Evolutionary conservation across 2,113 vertebrate species (phyloP).

Genomic region (Manacus vitellinus): DNA sequence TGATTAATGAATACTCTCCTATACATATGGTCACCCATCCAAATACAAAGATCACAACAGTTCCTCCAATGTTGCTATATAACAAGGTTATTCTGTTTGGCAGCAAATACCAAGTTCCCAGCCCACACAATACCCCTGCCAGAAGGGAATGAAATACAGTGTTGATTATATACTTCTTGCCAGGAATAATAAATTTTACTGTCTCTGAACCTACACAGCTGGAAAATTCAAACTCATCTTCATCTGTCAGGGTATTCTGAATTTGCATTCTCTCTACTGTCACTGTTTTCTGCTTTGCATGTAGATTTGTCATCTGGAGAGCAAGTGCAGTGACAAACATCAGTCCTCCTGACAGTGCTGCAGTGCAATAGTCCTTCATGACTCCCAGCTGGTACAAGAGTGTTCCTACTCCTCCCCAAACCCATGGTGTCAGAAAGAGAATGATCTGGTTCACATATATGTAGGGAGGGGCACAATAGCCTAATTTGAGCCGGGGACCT

Average conservation of each 20-base stretch:
- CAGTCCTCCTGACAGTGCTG: conserved; percentile 85
- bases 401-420: conserved; percentile 89
- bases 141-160: conserved; percentile 86
- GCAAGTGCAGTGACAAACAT: conserved; percentile 85
- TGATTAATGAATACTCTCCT: conserved; percentile 91
- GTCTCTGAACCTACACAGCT: conserved; percentile 91
- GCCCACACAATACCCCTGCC: conserved; percentile 88
- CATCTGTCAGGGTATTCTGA: conserved; percentile 87
- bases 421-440: conserved; percentile 93
- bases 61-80: conserved; percentile 81
- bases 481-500: conserved; percentile 90
- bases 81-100: conserved; percentile 85
- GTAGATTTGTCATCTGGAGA: conserved; percentile 84
- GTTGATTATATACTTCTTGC: conserved; percentile 90
- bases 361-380: conserved; percentile 82
- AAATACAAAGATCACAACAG: conserved; percentile 84
- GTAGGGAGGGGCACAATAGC: conserved; percentile 92
- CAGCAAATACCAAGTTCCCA: conserved; percentile 95
- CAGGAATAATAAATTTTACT: conserved; percentile 90
- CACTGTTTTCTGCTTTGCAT: conserved; percentile 80
- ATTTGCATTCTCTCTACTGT: conserved; percentile 84
- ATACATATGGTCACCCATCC: conserved; percentile 95
- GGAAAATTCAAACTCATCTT: conserved; percentile 95
- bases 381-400: conserved; percentile 86
- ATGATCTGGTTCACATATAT: conserved; percentile 91